Conservation (phyloP, 2,113 vertebrate genomes). For the Etia nguti region DNA sequence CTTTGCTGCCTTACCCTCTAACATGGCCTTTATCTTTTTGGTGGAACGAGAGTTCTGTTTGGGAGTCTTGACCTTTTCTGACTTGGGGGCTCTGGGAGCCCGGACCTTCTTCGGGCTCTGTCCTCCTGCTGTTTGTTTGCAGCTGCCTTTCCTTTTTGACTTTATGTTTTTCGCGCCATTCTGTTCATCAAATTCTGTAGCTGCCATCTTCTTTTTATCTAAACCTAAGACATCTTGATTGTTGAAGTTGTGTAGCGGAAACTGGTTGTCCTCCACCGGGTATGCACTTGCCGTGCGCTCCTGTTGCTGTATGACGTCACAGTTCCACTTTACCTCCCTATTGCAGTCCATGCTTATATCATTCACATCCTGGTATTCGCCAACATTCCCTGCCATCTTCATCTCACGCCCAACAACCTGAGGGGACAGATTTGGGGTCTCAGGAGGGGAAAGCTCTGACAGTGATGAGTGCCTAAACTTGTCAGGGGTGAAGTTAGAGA, state of each 20-base stretch:
- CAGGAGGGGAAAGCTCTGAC: conserved; percentile 94
- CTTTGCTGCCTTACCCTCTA: conserved; percentile 82
- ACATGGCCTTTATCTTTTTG: conserved; percentile 88
- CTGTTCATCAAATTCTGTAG: conserved; percentile 82
- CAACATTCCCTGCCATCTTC: conserved; percentile 81
- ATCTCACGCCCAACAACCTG: conserved; percentile 86
- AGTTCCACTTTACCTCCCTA: conserved; percentile 90
- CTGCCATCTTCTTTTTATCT: conserved; percentile 80
- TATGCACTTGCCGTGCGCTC: conserved; percentile 76
- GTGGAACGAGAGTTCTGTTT: conserved; percentile 85
- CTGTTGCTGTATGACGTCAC: conserved; percentile 83
- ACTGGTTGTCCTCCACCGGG: conserved; percentile 86
- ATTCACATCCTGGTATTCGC: conserved; percentile 82
- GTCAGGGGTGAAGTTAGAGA: conserved; percentile 98
- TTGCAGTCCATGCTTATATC: conserved; percentile 76
- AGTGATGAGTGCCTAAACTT: conserved; percentile 96
- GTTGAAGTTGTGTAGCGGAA: conserved; percentile 92
- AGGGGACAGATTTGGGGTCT: conserved; percentile 95
- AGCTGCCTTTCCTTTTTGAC: conserved; percentile 89
- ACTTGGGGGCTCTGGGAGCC: conserved; percentile 85
- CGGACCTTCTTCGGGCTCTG: conserved; percentile 88
- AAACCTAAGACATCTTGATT: conserved; percentile 84
- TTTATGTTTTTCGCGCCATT: conserved; percentile 83
- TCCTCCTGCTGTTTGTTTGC: conserved; percentile 83
- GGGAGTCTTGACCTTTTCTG: conserved; percentile 86